Percentiles rank a stretch among this genome's conserved stretches.
phyloP scores from a whole-genome alignment of 2,113 vertebrate species.

The Grantiella picta region DNA sequence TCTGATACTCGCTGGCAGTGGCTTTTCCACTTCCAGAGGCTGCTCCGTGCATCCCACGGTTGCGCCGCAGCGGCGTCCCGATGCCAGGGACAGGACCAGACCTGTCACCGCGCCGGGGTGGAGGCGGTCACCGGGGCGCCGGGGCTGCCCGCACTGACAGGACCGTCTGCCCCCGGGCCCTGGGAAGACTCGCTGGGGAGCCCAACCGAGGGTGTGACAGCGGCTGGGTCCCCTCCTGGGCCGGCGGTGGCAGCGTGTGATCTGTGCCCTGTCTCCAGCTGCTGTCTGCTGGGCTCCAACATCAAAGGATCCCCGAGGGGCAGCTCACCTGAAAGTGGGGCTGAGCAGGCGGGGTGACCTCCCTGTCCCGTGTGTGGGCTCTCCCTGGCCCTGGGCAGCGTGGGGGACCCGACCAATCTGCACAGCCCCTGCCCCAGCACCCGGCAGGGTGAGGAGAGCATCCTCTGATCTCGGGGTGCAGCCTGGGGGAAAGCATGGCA shows the following conservation, averaged over 20 bases:
- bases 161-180: neutral
- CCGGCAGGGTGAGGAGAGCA: neutral
- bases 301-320: slow-evolving; percentile 15
- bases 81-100: neutral
- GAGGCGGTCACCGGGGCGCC: neutral
- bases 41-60: neutral
- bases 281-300: neutral
- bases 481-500: neutral
- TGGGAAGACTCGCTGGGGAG: neutral
- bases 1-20: neutral
- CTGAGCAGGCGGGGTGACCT: neutral
- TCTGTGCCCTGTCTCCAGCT: neutral
- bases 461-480: slow-evolving; percentile 9
- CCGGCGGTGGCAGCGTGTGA: neutral
- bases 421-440: neutral
- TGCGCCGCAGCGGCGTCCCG: neutral
- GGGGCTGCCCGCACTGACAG: neutral
- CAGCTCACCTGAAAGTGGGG: neutral
- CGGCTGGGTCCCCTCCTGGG: neutral
- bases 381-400: neutral
- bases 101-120: neutral
- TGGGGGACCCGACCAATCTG: neutral
- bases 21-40: neutral
- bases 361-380: neutral
- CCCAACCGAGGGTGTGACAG: neutral